Evolutionary conservation across 1,140 invertebrate genomes (phyloP), one percentile per base, ranked within the genome.

Genomic region (Chironomus striatipennis): DNA sequence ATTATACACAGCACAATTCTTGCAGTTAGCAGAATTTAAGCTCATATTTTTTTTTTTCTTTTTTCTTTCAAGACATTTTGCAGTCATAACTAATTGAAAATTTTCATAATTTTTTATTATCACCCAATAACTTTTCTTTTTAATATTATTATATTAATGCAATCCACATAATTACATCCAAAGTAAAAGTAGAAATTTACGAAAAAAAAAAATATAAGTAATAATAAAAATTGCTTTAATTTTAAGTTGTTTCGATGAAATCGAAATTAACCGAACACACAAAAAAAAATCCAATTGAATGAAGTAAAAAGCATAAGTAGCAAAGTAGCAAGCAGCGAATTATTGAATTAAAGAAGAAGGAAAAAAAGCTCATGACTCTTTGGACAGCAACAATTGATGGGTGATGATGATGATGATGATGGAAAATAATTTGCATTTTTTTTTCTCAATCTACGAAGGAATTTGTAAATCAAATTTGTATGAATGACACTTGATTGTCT

Each of bases 191-290:
- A n/a, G 47, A 57, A 57, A 57, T 34, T 34, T 34, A 2, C n/a
- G n/a, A n/a, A n/a, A n/a, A 15, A 47, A 47, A 47, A 9, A 47
- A 47, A 47, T 15, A 47, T n/a, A n/a, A n/a, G n/a, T n/a, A n/a
- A n/a, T 34, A 34, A 2, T 34, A 34, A 34, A 34, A 34, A 34
- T 34, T 34, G 24, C 24, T 34, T 34, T 34, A 34, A 34, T 34
- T 34, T 57, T n/a, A 57, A 57, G n/a, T n/a, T n/a, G 47, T 12
- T n/a, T 57, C 47, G 47, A 57, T 57, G 47, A 57, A 57, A 57
- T 57, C 47, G 47, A 57, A 57, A 57, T 57, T 57, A n/a, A 57
- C n/a, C 47, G 47, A 57, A 57, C n/a, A 57, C 15, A 47, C 43
- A 47, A 12, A 47, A n/a, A n/a, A n/a, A n/a, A 57, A 57, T 12